Evolutionary conservation across 1,140 invertebrate species (phyloP), one percentile per base, ranked within the genome.

Genomic region (Lepidotrigona ventralis): DNA sequence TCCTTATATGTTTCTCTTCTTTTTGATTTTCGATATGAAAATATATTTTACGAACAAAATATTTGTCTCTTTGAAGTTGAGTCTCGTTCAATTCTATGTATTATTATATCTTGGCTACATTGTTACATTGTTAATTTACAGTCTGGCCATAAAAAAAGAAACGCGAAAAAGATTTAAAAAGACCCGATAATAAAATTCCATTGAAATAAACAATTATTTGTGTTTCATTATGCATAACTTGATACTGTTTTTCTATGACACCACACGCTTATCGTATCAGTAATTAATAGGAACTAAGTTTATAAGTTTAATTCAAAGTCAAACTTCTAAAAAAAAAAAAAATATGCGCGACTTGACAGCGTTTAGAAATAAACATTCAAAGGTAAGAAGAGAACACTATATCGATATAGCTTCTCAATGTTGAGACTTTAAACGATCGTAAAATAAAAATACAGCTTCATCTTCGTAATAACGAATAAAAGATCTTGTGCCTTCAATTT

Each of bases 201-300:
- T 68, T 58, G 9, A 17, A 39, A 17, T 51, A 58, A 79, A 46
- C 29, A n/a, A 66, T 60, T 23, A 46, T 1, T 51, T 39, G 64
- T 53, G 53, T 70, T 66, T 51, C 26, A 11, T 15, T 60, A 56
- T 46, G 77, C 3, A n/a, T 72, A 46, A 73, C 29, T 46, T 39
- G 79, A 78, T 53, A 75, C 53, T 68, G 17, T 19, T 39, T 63
- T 14, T 12, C 51, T 84, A 2, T 66, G 58, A 54, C n/a, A 4
- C 66, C 56, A 64, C 76, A 64, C 73, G 54, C 60, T 51, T 17
- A 66, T 72, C 63, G 76, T 81, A 86, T 83, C 90, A 84, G 85
- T 85, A 89, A 86, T 85, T 33, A 88, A 89, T 93, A 93, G 92
- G 92, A 93, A 93, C 91, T 93, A 91, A 91, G 79, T 87, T 88